Percentiles rank a stretch among this genome's conserved stretches.
Evolutionary conservation across 2,113 vertebrate genomes (phyloP).

Genomic region (Zapornia atra): DNA sequence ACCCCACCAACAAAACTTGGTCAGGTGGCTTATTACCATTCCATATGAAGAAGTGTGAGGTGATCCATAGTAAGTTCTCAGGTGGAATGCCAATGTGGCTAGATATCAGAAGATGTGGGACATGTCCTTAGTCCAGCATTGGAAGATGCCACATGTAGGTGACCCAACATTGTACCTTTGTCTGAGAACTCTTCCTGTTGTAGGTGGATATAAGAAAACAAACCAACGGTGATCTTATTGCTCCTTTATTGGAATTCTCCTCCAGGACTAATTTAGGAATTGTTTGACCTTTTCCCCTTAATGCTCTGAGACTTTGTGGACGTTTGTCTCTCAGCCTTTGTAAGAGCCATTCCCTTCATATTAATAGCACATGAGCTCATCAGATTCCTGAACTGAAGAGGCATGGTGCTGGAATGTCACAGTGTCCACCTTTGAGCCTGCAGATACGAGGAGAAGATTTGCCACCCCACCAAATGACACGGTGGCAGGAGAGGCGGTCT

Average conservation of each 20-base stretch:
- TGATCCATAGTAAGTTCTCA: not conserved
- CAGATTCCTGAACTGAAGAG: conserved; percentile 6
- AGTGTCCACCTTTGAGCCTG: not conserved
- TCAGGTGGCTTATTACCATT: not conserved
- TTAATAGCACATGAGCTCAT: not conserved
- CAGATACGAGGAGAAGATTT: not conserved
- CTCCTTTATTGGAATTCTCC: not conserved
- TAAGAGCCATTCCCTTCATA: not conserved
- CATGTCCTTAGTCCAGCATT: not conserved
- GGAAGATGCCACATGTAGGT: not conserved
- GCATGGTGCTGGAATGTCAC: not conserved
- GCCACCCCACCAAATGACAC: not conserved
- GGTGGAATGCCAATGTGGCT: not conserved
- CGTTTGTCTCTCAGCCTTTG: not conserved
- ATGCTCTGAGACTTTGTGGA: not conserved
- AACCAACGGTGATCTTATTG: not conserved
- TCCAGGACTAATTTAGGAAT: not conserved
- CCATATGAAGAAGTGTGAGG: not conserved
- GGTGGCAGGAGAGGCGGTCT: not conserved
- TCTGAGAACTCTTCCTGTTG: not conserved
- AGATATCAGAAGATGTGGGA: not conserved
- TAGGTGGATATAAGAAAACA: not conserved
- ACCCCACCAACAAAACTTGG: not conserved
- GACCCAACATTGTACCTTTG: not conserved
- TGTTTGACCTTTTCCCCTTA: not conserved